Evolutionary conservation across 2,888 invertebrate species (phyloP), one percentile per base, ranked within the genome.

Genomic region (Nezara viridula): DNA sequence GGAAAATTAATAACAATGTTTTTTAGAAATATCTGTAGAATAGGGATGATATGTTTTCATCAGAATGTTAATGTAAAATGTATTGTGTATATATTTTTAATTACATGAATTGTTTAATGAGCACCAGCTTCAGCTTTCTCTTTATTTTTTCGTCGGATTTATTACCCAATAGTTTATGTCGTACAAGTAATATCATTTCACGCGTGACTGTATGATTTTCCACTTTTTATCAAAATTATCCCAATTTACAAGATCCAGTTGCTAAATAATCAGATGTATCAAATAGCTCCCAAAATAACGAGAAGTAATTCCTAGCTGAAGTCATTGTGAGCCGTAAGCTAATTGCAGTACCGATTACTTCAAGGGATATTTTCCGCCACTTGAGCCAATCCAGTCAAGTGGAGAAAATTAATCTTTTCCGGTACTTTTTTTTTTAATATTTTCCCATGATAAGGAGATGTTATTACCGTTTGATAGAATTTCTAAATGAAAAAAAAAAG

Each of bases 341-440:
- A 73, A 73, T 73, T 73, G 21, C 37, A 14, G 1, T 32, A 6
- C 7, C 32, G 32, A 37, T 73, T 73, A 73, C 66, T 73, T 73
- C 19, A 73, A 81, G 81, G 44, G 24, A 44, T 81, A 81, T 81
- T 81, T 81, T 81, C 44, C 81, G 81, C 81, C 81, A 81, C 81
- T 81, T 81, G 44, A 81, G 44, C 81, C 44, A 40, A 81, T 81
- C 81, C 40, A 81, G 81, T 81, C 81, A 81, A 40, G n/a, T 44
- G 81, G 81, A 44, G 81, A 81, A 81, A 81, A 81, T 81, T 44
- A 24, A 81, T 44, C 81, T 40, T 47, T 77, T 47, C 81, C 40
- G 81, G 40, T 81, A 81, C 37, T 14, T 73, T 32, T 66, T 73
- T 73, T 60, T 73, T 73, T 14, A 73, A 73, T 73, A 37, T 27